Evolutionary conservation across 2,113 vertebrate species (phyloP), one percentile per base, ranked within the genome.

Genomic region (Scalopus aquaticus): DNA sequence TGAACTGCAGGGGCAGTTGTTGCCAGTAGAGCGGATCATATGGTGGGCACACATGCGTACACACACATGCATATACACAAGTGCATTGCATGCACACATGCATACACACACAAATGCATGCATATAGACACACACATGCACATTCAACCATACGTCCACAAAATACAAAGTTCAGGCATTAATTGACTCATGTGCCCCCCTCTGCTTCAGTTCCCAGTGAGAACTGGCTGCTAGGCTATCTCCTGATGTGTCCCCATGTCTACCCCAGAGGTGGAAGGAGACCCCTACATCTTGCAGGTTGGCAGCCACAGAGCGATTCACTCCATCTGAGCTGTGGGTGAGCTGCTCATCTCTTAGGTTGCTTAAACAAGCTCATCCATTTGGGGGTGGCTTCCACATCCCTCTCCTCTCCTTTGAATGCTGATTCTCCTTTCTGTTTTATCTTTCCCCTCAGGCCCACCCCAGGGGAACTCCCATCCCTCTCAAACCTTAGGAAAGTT

Each of bases 371-470:
- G 22, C 35, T 11, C 32, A 19, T 44, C 17, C n/a, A 9, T 60
- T 4, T 8, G 39, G 30, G 44, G 20, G 44, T 39, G 32, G 91
- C 32, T 58, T 80, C 74, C 15, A 8, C 2, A n/a, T 62, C 54
- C 67, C 16, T 12, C 9, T 39, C 37, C 35, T 81, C 56, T 39
- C 10, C 35, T 81, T 42, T 6, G 22, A 65, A 37, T 11, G 46
- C 39, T 56, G 37, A 22, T n/a, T 79, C 89, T 85, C 69, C 42
- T 67, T 60, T 67, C 35, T 89, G 44, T 89, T n/a, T 83, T 88
- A 42, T 88, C 69, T 88, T 90, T 92, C n/a, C 58, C 35, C 28
- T 28, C 32, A 26, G 90, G 39, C 44, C 49, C 30, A 42, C 35
- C 58, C 35, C 0, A 6, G 11, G 73, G 73, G 91, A 64, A 11